A percentile compares a stretch with the other conserved stretches of the same genome.
Evolutionary conservation across 2,797 vertebrate genomes (phyloP).

Genomic region (Gambelia wislizenii): DNA sequence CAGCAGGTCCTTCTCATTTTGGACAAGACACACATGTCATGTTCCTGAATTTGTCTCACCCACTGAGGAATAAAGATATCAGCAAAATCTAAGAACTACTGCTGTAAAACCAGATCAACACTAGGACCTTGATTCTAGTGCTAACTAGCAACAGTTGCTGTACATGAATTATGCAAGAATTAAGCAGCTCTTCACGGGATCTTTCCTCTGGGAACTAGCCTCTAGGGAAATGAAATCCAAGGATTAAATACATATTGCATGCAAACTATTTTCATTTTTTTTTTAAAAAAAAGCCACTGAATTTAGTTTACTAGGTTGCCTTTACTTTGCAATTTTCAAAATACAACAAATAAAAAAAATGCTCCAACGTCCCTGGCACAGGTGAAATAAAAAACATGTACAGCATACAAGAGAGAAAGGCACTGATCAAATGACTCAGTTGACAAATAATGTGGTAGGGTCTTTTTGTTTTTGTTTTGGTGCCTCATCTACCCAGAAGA

Average conservation of each 20-base stretch:
- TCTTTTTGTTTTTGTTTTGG: background rate
- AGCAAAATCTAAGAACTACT: background rate
- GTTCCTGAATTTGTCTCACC: background rate
- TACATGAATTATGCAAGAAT: slow-evolving; percentile 15
- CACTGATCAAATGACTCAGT: background rate
- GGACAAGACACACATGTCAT: background rate
- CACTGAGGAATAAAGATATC: background rate
- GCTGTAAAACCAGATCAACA: background rate
- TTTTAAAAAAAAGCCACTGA: background rate
- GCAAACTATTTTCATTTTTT: background rate
- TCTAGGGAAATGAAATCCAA: slow-evolving; percentile 17
- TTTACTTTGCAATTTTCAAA: slow-evolving; percentile 4
- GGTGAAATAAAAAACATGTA: background rate
- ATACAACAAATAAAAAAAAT: slow-evolving; percentile 1
- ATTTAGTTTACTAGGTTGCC: background rate
- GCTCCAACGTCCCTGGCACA: background rate
- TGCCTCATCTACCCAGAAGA: background rate
- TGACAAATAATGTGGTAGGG: background rate
- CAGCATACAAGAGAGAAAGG: background rate
- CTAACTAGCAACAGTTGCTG: slow-evolving; percentile 9
- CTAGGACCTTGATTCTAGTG: background rate
- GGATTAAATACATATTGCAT: slow-evolving; percentile 3
- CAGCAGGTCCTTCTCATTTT: background rate
- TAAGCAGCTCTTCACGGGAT: slow-evolving; percentile 5
- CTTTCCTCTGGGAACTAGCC: slow-evolving; percentile 1